phyloP scores from a whole-genome alignment of 2,797 vertebrate species.

The Hippocampus kuda region DNA sequence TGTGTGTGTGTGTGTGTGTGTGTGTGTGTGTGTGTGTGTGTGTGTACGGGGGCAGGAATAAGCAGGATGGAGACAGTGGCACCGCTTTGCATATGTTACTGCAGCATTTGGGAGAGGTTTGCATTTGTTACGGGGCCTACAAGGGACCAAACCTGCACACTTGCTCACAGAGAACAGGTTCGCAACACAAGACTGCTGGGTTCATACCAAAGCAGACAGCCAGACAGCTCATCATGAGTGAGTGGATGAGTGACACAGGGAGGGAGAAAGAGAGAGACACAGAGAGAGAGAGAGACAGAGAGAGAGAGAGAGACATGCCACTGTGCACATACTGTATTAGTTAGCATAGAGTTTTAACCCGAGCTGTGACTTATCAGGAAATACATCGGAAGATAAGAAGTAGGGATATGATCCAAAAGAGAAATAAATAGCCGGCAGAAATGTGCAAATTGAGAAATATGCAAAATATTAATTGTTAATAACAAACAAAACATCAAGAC shows the following conservation, averaged over 20 bases:
- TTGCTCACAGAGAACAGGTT: constrained; percentile 59
- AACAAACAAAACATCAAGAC: background rate
- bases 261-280: constrained; percentile 10
- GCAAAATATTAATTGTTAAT: background rate
- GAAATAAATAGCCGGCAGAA: background rate
- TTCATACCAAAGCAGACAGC: constrained; percentile 53
- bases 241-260: constrained; percentile 1
- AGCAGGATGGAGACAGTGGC: constrained; percentile 34
- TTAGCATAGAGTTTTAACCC: too few species aligned
- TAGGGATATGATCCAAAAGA: background rate
- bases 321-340: too few species aligned
- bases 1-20: constrained; percentile 12
- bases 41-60: constrained; percentile 27
- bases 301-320: background rate
- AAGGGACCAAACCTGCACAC: constrained; percentile 46
- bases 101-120: constrained; percentile 57
- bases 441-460: too few species aligned
- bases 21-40: constrained; percentile 5
- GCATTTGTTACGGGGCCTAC: constrained; percentile 63
- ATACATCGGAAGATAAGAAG: background rate
- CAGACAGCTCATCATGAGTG: constrained; percentile 37
- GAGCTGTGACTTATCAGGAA: too few species aligned
- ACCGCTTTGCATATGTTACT: constrained; percentile 62
- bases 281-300: constrained; percentile 5
- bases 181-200: constrained; percentile 32